phyloP scores from a whole-genome alignment of 2,113 vertebrate genomes.

The Pogonocichla stellata region DNA sequence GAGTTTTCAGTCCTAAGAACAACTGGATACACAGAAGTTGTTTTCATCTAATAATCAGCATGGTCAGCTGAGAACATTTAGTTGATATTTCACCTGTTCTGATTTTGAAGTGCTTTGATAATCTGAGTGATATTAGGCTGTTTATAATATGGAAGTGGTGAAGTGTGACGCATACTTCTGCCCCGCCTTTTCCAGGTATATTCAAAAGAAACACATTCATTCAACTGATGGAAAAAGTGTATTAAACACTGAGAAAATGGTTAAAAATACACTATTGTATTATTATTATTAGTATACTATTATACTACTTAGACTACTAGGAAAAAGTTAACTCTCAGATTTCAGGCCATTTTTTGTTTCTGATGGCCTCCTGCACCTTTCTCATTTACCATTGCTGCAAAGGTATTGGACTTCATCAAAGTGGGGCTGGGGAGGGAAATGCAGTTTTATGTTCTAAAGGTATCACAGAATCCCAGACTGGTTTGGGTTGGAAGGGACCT shows the following conservation, averaged over 20 bases:
- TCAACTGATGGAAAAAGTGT: neutral
- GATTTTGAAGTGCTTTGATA: neutral
- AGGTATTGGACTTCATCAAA: neutral
- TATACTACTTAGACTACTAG: neutral
- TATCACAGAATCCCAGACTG: neutral
- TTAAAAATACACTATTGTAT: neutral
- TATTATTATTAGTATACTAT: neutral
- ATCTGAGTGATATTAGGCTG: neutral
- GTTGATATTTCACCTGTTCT: neutral
- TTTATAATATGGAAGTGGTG: fast-evolving
- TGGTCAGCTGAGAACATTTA: neutral
- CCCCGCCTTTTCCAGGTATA: neutral
- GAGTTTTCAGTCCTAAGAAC: neutral
- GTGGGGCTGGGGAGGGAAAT: neutral
- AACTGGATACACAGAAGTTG: neutral
- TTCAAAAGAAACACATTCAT: neutral
- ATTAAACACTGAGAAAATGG: neutral
- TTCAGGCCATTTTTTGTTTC: neutral
- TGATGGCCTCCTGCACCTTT: neutral
- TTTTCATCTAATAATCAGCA: neutral
- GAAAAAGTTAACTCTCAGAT: neutral
- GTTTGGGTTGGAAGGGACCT: neutral
- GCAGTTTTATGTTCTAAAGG: neutral
- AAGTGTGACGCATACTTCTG: neutral
- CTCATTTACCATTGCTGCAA: neutral